These are phyloP conservation scores for Calidris pugnax DNA, from an alignment of 2,113 vertebrate genomes.

Conservation along the genomic window DNA sequence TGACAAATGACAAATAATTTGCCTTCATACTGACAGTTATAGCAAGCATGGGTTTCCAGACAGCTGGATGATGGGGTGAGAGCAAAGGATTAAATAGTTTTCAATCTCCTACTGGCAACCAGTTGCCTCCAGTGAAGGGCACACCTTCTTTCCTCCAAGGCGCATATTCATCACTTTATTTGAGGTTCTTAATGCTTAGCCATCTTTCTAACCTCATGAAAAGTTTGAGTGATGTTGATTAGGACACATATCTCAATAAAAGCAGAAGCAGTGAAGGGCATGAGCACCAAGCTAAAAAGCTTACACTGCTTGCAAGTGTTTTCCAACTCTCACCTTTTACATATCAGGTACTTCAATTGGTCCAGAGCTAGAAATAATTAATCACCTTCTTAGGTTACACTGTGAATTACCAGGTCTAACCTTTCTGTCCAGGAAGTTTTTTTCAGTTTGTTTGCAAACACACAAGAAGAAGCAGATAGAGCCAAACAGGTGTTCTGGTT, in stretches of 20 bases:
- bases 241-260: not conserved
- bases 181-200: not conserved
- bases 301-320: not conserved
- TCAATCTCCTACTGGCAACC: not conserved
- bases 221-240: not conserved
- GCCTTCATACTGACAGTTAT: not conserved
- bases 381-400: not conserved
- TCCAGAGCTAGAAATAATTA: not conserved
- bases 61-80: not conserved
- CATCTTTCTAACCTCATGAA: not conserved
- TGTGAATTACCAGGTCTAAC: not conserved
- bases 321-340: not conserved
- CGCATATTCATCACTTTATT: not conserved
- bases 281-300: not conserved
- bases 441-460: not conserved
- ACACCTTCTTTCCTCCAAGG: not conserved
- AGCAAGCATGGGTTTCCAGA: not conserved
- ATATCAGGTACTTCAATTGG: not conserved
- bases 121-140: not conserved
- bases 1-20: constrained; percentile 7
- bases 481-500: not conserved
- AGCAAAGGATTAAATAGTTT: not conserved
- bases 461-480: not conserved
- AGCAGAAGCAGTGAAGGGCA: not conserved
- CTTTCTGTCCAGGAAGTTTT: not conserved